A percentile compares a stretch with the other conserved stretches of the same genome.
These are phyloP conservation scores for Diplazon laetatorius DNA, from an alignment of 2,888 invertebrate species.

Conservation along the genomic window DNA sequence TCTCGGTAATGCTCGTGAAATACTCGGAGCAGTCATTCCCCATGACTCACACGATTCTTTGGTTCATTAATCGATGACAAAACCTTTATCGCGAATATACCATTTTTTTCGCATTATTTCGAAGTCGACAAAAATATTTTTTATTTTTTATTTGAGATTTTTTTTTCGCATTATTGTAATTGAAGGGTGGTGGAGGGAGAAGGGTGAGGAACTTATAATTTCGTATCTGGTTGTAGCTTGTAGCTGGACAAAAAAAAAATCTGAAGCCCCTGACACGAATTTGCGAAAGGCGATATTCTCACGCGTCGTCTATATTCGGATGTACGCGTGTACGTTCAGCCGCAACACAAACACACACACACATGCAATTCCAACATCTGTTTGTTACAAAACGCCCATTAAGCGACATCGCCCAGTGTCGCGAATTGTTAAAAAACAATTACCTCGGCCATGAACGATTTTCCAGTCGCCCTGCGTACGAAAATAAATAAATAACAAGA, in stretches of 20 bases:
- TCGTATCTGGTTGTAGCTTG: too few relatives aligned
- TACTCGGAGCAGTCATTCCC: slow-evolving; percentile 63
- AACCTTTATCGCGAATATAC: not conserved
- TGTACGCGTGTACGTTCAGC: slow-evolving; percentile 57
- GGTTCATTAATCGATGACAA: slow-evolving; percentile 7
- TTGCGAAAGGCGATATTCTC: slow-evolving; percentile 70
- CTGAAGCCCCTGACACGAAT: slow-evolving; percentile 72
- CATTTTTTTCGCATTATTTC: too few relatives aligned
- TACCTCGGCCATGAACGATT: slow-evolving; percentile 14
- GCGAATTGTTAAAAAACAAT: too few relatives aligned
- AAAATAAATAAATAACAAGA: too few relatives aligned
- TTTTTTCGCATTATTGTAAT: not conserved
- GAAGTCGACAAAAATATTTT: too few relatives aligned
- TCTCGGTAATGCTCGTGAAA: slow-evolving; percentile 61
- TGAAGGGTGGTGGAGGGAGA: too few relatives aligned
- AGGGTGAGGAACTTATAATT: too few relatives aligned
- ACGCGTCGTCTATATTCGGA: slow-evolving; percentile 70
- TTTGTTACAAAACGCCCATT: too few relatives aligned
- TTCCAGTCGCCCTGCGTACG: not conserved
- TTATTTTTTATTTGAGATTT: not conserved
- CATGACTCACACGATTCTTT: slow-evolving; percentile 37
- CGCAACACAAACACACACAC: slow-evolving; percentile 23
- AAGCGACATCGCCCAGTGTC: too few relatives aligned
- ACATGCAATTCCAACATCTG: too few relatives aligned
- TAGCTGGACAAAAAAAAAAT: too few relatives aligned